Percentiles rank a stretch among this genome's conserved stretches.
Conservation (phyloP, 2,888 invertebrate genomes). For the Troides oblongomaculatus region DNA sequence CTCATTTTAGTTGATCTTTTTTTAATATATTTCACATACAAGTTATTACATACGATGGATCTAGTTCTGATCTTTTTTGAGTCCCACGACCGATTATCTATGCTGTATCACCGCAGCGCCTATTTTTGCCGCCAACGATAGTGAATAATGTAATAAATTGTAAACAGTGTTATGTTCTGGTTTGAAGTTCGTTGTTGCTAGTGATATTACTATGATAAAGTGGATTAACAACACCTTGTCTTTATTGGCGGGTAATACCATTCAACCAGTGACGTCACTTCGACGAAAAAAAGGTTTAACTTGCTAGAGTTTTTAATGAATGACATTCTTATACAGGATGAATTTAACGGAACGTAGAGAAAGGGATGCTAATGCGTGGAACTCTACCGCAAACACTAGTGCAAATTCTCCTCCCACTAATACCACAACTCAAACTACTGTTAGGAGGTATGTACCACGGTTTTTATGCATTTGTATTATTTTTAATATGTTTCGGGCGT, state of each 20-base stretch:
- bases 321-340: constrained; percentile 42
- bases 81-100: too few relatives aligned
- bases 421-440: constrained; percentile 50
- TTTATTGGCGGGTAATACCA: too few relatives aligned
- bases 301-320: neutral
- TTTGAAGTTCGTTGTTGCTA: too few relatives aligned
- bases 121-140: too few relatives aligned
- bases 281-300: neutral
- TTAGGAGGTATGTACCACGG: constrained; percentile 55
- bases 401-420: constrained; percentile 44
- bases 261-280: neutral
- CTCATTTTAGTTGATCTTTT: constrained; percentile 24
- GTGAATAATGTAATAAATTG: too few relatives aligned
- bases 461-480: neutral
- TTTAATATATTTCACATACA: neutral
- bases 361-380: constrained; percentile 62
- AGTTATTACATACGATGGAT: neutral
- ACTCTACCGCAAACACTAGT: constrained; percentile 48
- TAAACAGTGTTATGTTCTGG: too few relatives aligned
- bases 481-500: too few relatives aligned
- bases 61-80: too few relatives aligned
- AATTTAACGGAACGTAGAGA: constrained; percentile 57
- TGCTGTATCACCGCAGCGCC: too few relatives aligned
- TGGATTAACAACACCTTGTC: too few relatives aligned
- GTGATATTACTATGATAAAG: too few relatives aligned